Conservation (phyloP, 2,888 invertebrate genomes). For the Cyaniris semiargus region DNA sequence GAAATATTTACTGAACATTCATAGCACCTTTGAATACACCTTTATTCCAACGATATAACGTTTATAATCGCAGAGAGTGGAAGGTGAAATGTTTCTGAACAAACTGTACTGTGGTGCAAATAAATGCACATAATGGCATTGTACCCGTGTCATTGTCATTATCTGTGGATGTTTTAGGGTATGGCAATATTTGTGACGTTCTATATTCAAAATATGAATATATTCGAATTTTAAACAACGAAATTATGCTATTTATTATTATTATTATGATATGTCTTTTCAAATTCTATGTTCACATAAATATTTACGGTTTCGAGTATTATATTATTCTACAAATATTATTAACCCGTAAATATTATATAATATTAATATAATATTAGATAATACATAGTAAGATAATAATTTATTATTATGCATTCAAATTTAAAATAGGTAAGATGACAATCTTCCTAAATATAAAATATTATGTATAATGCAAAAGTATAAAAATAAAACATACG, state of each 20-base stretch:
- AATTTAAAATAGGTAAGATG: too few relatives aligned
- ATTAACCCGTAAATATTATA: too few relatives aligned
- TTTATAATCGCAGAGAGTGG: too few relatives aligned
- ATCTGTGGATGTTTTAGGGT: conserved; percentile 59
- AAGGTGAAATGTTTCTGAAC: neutral
- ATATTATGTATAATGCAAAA: too few relatives aligned
- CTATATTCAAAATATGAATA: neutral
- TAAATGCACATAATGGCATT: conserved; percentile 70
- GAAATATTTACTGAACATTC: conserved; percentile 30
- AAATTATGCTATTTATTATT: neutral
- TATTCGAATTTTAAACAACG: neutral
- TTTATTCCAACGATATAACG: neutral
- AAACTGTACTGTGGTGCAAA: conserved; percentile 69
- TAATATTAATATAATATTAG: too few relatives aligned
- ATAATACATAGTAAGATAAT: too few relatives aligned
- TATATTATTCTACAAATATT: too few relatives aligned
- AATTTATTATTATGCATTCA: too few relatives aligned
- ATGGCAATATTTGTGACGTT: conserved; percentile 17
- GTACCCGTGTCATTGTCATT: conserved; percentile 62
- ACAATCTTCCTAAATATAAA: too few relatives aligned
- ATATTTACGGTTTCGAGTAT: neutral
- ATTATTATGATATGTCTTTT: neutral
- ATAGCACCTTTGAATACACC: neutral
- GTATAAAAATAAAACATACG: conserved; percentile 24
- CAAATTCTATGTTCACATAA: neutral